Evolutionary conservation across 2,797 vertebrate genomes (phyloP).

Genomic region (Peromyscus aztecus): DNA sequence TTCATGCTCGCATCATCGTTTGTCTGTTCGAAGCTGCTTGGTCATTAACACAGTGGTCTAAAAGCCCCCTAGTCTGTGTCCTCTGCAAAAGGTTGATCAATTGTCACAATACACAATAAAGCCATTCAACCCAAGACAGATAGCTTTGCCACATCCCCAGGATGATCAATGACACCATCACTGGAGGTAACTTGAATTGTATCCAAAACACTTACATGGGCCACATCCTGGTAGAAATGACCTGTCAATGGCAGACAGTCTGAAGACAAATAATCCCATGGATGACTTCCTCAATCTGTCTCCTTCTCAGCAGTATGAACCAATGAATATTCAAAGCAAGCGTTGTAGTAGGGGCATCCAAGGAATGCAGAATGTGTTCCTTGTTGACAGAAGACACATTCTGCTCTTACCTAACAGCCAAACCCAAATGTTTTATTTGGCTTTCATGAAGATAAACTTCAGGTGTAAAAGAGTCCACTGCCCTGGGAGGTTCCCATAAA

Average conservation of each 20-base stretch:
- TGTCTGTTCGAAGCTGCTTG: slow-evolving; percentile 20
- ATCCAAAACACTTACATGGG: slow-evolving; percentile 33
- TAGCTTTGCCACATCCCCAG: background rate
- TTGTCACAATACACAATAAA: slow-evolving; percentile 63
- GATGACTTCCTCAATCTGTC: background rate
- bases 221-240: slow-evolving; percentile 25
- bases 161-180: slow-evolving; percentile 61
- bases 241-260: background rate
- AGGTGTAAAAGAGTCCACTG: slow-evolving; percentile 64
- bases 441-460: slow-evolving; percentile 73
- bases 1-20: background rate
- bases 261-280: slow-evolving; percentile 36
- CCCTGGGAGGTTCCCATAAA: slow-evolving; percentile 55
- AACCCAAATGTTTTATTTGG: slow-evolving; percentile 47
- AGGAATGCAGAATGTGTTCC: slow-evolving; percentile 12
- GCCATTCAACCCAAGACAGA: slow-evolving; percentile 22
- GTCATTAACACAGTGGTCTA: slow-evolving; percentile 32
- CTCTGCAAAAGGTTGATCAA: slow-evolving; percentile 49
- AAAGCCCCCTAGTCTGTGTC: slow-evolving; percentile 8
- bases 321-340: slow-evolving; percentile 30
- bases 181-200: slow-evolving; percentile 40
- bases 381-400: slow-evolving; percentile 8
- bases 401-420: slow-evolving; percentile 16
- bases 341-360: background rate
- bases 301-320: background rate